Percentiles rank a stretch among this genome's conserved stretches.
Evolutionary conservation across 2,113 vertebrate genomes (phyloP).

Genomic region (Tetrao urogallus): DNA sequence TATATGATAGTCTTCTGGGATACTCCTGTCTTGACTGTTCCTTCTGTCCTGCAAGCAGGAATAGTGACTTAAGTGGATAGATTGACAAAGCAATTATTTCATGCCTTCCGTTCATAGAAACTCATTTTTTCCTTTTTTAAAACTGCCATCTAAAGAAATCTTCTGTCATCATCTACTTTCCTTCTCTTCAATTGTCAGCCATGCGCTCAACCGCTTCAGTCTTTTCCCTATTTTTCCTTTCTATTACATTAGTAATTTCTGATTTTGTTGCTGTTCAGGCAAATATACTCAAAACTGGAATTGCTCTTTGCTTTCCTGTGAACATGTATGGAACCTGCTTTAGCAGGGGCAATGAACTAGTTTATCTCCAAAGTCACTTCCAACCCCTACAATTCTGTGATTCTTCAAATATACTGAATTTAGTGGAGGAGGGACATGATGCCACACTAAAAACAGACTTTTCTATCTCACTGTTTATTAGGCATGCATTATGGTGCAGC

Average conservation of each 20-base stretch:
- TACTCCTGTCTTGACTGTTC: not conserved
- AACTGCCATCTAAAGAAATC: conserved; percentile 27
- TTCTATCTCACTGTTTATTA: not conserved
- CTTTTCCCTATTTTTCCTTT: not conserved
- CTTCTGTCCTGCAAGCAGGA: not conserved
- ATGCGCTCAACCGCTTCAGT: not conserved
- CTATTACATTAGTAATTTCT: not conserved
- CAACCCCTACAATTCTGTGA: no score
- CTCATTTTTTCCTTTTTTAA: not conserved
- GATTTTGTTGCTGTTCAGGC: not conserved
- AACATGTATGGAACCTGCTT: no score
- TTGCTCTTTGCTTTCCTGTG: not conserved
- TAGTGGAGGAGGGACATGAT: no score
- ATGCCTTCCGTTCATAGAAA: not conserved
- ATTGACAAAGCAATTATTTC: not conserved
- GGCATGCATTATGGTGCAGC: no score
- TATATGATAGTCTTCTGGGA: not conserved
- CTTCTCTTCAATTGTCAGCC: not conserved
- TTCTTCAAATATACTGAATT: not conserved
- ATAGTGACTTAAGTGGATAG: not conserved
- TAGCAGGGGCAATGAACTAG: no score
- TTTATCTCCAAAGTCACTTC: no score
- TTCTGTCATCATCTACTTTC: not conserved
- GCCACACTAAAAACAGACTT: not conserved
- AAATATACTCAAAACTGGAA: not conserved